Evolutionary conservation across 2,113 vertebrate species (phyloP).

Genomic region (Anhinga anhinga): DNA sequence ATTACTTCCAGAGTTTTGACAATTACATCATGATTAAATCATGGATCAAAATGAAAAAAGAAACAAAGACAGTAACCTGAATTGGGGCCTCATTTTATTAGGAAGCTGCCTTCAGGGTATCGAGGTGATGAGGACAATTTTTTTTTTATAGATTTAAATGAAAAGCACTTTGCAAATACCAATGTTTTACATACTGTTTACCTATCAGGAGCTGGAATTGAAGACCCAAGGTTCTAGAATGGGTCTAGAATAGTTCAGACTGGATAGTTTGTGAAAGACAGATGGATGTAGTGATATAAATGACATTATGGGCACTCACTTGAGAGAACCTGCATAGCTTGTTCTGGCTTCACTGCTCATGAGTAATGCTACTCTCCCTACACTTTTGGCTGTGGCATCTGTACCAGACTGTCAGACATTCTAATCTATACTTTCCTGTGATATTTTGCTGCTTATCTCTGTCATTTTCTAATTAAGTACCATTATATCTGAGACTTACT

Average conservation of each 20-base stretch:
- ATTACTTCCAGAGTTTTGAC: neutral
- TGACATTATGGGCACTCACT: neutral
- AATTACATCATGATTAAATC: neutral
- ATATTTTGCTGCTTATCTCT: conserved; percentile 8
- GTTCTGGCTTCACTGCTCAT: neutral
- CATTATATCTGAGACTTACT: neutral
- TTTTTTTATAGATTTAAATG: neutral
- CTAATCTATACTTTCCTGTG: neutral
- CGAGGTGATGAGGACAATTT: neutral
- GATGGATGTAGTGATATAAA: neutral
- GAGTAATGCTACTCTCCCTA: neutral
- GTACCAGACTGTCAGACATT: neutral
- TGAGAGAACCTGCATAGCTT: conserved; percentile 14
- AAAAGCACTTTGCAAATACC: neutral
- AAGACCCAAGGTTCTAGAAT: neutral
- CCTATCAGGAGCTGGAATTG: neutral
- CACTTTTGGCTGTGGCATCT: neutral
- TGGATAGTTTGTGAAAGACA: neutral
- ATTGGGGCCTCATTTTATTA: neutral
- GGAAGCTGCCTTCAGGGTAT: neutral
- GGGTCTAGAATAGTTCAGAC: neutral
- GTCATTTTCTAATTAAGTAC: neutral
- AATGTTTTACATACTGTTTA: neutral
- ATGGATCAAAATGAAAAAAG: neutral
- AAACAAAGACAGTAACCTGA: neutral